A percentile compares a stretch with the other conserved stretches of the same genome.
Evolutionary conservation across 2,113 vertebrate genomes (phyloP).

Genomic region (Athene noctua): DNA sequence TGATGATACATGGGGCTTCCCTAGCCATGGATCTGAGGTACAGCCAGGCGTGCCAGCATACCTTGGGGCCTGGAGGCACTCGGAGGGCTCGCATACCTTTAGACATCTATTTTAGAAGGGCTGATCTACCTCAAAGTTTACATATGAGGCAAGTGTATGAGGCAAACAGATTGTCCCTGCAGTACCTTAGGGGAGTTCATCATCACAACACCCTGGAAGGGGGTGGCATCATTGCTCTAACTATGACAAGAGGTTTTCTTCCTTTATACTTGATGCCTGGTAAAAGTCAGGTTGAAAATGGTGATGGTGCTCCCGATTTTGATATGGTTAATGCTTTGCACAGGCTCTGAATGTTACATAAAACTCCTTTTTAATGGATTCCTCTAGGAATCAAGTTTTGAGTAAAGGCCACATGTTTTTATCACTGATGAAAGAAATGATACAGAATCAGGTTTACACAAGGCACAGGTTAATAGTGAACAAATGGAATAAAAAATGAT

Average conservation of each 20-base stretch:
- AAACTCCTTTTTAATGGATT: neutral
- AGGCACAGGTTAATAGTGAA: conserved; percentile 3
- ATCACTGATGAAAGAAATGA: neutral
- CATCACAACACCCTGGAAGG: neutral
- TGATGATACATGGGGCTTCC: neutral
- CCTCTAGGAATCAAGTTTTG: conserved; percentile 11
- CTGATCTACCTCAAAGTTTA: neutral
- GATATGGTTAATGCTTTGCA: neutral
- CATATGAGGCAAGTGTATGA: neutral
- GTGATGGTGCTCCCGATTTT: neutral
- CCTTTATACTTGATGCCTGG: neutral
- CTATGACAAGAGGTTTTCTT: neutral
- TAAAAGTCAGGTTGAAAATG: neutral
- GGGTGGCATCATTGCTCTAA: neutral
- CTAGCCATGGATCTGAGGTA: neutral
- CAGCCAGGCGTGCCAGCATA: neutral
- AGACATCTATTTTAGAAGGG: neutral
- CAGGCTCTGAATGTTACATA: neutral
- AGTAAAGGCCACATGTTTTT: conserved; percentile 15
- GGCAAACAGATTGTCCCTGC: neutral
- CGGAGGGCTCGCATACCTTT: neutral
- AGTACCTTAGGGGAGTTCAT: neutral
- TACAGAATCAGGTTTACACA: neutral
- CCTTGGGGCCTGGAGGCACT: neutral
- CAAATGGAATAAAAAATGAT: conserved; percentile 5